phyloP scores from a whole-genome alignment of 2,797 vertebrate genomes.

The Anguilla obscura region DNA sequence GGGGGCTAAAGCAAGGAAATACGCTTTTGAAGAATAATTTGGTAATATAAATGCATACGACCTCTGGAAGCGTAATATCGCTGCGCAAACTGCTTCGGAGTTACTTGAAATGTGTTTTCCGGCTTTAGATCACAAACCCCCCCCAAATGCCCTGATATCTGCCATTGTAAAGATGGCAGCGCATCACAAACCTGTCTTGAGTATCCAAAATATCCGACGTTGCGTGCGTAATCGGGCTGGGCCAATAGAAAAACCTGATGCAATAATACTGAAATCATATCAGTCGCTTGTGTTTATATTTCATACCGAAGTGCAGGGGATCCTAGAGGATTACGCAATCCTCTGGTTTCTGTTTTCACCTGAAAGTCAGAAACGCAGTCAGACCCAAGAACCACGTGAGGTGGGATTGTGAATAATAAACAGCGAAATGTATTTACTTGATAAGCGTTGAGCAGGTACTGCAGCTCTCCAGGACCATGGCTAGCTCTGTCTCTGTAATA shows the following conservation, averaged over 20 bases:
- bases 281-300: neutral
- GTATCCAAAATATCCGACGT: neutral
- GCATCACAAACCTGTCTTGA: neutral
- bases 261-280: neutral
- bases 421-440: neutral
- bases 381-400: neutral
- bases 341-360: neutral
- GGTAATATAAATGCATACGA: neutral
- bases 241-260: neutral
- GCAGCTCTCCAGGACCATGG: too few relatives aligned
- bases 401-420: neutral
- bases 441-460: neutral
- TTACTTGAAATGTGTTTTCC: neutral
- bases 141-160: neutral
- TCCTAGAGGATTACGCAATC: neutral
- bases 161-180: neutral
- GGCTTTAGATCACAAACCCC: neutral
- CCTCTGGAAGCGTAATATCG: neutral
- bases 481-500: too few relatives aligned
- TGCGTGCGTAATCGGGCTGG: neutral
- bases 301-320: neutral
- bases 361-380: neutral
- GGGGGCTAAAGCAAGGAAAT: neutral
- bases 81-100: too few relatives aligned
- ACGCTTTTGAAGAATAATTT: neutral